Conservation (phyloP, 2,888 invertebrate genomes). For the Apamea epomidion region DNA sequence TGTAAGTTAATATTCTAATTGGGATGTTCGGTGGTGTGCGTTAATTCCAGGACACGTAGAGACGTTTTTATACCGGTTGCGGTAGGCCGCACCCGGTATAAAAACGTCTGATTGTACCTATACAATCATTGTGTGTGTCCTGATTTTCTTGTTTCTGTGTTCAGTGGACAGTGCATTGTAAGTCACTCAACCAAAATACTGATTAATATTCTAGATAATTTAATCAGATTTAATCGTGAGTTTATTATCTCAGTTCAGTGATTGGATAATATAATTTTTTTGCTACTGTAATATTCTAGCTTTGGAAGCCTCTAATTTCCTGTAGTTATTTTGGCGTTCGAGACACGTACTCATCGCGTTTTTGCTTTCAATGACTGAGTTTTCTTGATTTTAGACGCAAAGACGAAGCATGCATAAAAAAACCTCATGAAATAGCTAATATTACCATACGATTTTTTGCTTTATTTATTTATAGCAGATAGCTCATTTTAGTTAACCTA, state of each 20-base stretch:
- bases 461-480: constrained; percentile 15
- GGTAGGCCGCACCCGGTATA: too few relatives aligned
- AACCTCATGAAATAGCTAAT: background rate
- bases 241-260: constrained; percentile 7
- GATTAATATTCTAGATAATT: constrained; percentile 5
- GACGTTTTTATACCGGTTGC: background rate
- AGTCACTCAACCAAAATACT: background rate
- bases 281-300: constrained; percentile 20
- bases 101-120: too few relatives aligned
- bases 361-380: constrained; percentile 31
- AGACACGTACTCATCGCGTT: constrained; percentile 14
- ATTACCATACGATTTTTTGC: constrained; percentile 2
- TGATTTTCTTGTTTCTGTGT: constrained; percentile 6
- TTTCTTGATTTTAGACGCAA: constrained; percentile 38
- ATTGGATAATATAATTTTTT: constrained; percentile 27
- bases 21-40: too few relatives aligned
- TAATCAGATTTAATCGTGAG: constrained; percentile 6
- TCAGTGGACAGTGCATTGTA: background rate
- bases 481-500: constrained; percentile 3
- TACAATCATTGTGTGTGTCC: background rate
- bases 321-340: constrained; percentile 28
- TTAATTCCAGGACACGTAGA: too few relatives aligned
- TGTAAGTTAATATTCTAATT: too few relatives aligned
- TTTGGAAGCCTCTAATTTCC: constrained; percentile 35
- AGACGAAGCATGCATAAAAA: constrained; percentile 11